Evolutionary conservation across 2,113 vertebrate genomes (phyloP), one percentile per base, ranked within the genome.

Genomic region (Macrotis lagotis): DNA sequence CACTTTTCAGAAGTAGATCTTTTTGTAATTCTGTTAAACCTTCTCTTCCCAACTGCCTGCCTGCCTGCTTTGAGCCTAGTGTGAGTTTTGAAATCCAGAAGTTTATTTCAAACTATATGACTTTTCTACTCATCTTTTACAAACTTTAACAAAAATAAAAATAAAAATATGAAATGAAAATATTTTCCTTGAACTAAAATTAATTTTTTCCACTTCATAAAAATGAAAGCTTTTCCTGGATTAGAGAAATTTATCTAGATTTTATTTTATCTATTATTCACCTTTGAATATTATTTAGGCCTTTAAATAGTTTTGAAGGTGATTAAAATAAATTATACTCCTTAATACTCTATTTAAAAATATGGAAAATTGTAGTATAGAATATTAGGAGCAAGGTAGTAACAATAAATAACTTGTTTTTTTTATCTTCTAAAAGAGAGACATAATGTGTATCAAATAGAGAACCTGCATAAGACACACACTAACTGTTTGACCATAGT

Each of bases 361-460:
- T 37, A 95, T 94, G 8, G 53, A 91, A 94, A 94, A 89, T 94
- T n/a, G n/a, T n/a, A n/a, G n/a, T n/a, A n/a, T n/a, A n/a, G 11
- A 66, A 37, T 66, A 37, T 66, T 14, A 8, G 44, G n/a, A 83
- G n/a, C 37, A 83, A 44, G 31, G 66, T 4, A 83, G 5, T 7
- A 44, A 44, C 16, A 83, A 44, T 44, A 44, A 19, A 44, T 44
- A 83, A 83, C 4, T 83, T 83, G n/a, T 83, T 66, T 66, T 66
- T 66, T 37, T 19, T 83, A 22, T 83, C 16, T 22, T 83, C 19
- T 44, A 83, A n/a, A n/a, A 44, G 14, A 74, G 37, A 44, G 37
- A 16, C 5, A 74, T 44, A 2, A 22, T 83, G n/a, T 8, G 16
- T 44, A 83, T 22, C 66, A 83, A 44, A 83, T 8, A 83, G 19